These are phyloP conservation scores for Halesus radiatus DNA, from an alignment of 1,140 invertebrate species.

Conservation along the genomic window DNA sequence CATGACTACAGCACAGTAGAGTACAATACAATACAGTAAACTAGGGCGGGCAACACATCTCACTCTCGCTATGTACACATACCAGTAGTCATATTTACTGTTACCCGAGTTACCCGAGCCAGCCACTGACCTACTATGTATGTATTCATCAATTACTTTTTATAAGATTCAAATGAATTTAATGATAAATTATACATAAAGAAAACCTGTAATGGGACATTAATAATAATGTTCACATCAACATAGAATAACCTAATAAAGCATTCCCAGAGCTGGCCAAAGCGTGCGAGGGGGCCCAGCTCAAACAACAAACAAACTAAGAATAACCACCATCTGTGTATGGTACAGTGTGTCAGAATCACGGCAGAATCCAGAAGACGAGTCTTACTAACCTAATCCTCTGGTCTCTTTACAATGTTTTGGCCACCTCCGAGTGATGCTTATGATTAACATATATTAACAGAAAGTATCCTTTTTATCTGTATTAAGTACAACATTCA, in stretches of 20 bases:
- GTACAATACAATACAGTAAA: constrained; percentile 27
- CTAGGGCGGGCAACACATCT: constrained; percentile 24
- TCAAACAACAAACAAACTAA: too few relatives aligned
- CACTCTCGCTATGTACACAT: neutral
- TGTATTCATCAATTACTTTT: constrained; percentile 34
- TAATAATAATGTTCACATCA: constrained; percentile 22
- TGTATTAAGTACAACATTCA: constrained; percentile 49
- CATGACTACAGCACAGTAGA: constrained; percentile 37
- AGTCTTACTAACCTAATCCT: neutral
- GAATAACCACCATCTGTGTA: too few relatives aligned
- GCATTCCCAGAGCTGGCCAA: constrained; percentile 12
- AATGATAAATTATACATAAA: constrained; percentile 44
- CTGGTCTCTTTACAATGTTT: constrained; percentile 19
- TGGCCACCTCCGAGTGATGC: constrained; percentile 13
- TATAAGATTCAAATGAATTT: constrained; percentile 38
- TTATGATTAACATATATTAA: constrained; percentile 41
- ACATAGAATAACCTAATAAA: constrained; percentile 30
- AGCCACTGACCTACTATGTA: too few relatives aligned
- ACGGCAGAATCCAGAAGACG: too few relatives aligned
- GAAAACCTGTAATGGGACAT: constrained; percentile 17
- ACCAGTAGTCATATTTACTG: too few relatives aligned
- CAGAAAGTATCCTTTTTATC: constrained; percentile 35
- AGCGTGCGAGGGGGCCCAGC: neutral
- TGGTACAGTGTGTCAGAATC: too few relatives aligned
- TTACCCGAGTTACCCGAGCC: too few relatives aligned